Evolutionary conservation across 2,113 vertebrate species (phyloP).

Genomic region (Colius striatus): DNA sequence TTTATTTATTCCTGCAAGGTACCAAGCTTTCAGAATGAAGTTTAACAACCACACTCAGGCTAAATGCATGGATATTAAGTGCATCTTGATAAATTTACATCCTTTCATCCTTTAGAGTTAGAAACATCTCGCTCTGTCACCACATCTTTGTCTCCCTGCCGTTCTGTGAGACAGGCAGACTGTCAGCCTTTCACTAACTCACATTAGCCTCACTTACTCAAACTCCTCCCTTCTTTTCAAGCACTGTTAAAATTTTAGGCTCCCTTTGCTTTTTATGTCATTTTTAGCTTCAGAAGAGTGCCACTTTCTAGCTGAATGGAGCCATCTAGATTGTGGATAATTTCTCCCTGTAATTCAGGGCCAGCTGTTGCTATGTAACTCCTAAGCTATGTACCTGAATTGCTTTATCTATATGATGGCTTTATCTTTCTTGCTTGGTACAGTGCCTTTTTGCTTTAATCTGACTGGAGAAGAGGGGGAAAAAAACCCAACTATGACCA

Average conservation of each 20-base stretch:
- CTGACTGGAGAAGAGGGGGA: neutral
- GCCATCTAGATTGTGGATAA: neutral
- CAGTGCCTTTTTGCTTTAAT: neutral
- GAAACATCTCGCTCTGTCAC: neutral
- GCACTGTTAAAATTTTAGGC: neutral
- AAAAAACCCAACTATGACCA: neutral
- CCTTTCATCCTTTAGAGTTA: slow-evolving; percentile 12
- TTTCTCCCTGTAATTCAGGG: slow-evolving; percentile 33
- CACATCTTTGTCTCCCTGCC: neutral
- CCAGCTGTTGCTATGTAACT: slow-evolving; percentile 7
- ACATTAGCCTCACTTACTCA: slow-evolving; percentile 17
- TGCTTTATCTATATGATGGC: neutral
- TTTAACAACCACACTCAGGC: neutral
- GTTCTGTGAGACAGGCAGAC: neutral
- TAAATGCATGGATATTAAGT: neutral
- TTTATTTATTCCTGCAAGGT: slow-evolving; percentile 13
- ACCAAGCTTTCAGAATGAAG: slow-evolving; percentile 24
- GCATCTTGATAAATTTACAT: slow-evolving; percentile 41
- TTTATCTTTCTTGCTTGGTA: slow-evolving; percentile 8
- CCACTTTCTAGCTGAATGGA: slow-evolving; percentile 26
- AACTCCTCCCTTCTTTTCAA: slow-evolving; percentile 18
- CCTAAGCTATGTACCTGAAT: neutral
- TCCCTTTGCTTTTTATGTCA: slow-evolving; percentile 13
- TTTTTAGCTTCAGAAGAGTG: slow-evolving; percentile 1
- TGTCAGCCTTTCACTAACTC: neutral